These are phyloP conservation scores for Halocynthia roretzi DNA, from an alignment of 23 tunicate genomes.

Conservation along the genomic window DNA sequence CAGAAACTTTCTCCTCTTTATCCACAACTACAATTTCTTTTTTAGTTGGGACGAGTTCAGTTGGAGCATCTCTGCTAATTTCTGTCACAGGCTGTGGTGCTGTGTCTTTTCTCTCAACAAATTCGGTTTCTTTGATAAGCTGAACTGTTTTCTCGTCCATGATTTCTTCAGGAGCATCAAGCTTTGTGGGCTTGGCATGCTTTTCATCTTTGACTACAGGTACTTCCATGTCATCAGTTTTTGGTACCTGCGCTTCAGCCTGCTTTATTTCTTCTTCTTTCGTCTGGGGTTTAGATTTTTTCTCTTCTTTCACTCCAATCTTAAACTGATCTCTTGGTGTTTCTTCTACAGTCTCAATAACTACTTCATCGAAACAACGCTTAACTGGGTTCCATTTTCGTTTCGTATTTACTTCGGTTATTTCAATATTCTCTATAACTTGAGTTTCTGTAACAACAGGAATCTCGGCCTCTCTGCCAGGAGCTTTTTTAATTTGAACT, in stretches of 20 bases:
- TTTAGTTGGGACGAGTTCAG: no score
- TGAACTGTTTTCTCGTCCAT: neutral
- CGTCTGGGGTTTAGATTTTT: neutral
- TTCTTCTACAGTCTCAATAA: neutral
- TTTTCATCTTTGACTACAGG: neutral
- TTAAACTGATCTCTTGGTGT: neutral
- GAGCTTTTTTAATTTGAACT: no score
- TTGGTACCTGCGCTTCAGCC: neutral
- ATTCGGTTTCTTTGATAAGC: neutral
- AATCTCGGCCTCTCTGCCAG: constrained; percentile 4
- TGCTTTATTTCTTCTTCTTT: neutral
- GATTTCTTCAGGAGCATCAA: neutral
- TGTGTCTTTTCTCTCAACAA: neutral
- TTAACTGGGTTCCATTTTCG: constrained; percentile 52
- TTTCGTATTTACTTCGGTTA: constrained; percentile 18
- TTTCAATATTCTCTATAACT: neutral
- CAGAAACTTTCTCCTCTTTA: neutral
- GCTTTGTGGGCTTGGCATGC: neutral
- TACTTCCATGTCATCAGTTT: neutral
- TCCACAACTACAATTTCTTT: neutral
- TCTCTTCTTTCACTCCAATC: neutral
- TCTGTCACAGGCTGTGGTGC: no score
- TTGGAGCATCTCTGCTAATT: no score
- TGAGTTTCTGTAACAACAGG: neutral
- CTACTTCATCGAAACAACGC: constrained; percentile 36